phyloP scores from a whole-genome alignment of 2,113 vertebrate genomes.

The Gymnocephalus cernua region DNA sequence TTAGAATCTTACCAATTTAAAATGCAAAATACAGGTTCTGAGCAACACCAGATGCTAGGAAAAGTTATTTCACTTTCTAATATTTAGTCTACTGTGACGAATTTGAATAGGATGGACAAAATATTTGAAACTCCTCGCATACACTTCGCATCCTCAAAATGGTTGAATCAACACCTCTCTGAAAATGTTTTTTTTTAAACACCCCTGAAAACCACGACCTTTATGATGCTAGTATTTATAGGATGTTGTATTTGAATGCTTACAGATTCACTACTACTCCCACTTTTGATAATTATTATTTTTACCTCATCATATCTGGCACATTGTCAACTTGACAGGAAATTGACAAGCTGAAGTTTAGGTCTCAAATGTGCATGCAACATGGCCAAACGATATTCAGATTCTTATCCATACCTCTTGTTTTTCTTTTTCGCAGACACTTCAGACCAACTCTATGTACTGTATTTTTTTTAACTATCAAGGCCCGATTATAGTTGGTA shows the following conservation, averaged over 20 bases:
- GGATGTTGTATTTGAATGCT: neutral
- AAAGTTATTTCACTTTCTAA: neutral
- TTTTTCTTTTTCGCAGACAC: no score
- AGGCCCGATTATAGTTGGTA: neutral
- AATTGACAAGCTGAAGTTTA: neutral
- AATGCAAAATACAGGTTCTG: constrained; percentile 2
- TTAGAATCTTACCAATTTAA: constrained; percentile 29
- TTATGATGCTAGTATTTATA: neutral
- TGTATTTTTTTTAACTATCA: neutral
- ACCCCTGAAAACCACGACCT: neutral
- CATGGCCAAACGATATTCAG: neutral
- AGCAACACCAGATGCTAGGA: neutral
- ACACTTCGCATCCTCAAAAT: constrained; percentile 1
- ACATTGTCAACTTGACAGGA: neutral
- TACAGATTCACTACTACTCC: neutral
- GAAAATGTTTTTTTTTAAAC: neutral
- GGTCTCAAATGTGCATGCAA: neutral
- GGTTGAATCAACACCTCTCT: neutral
- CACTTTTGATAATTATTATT: neutral
- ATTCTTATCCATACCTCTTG: no score
- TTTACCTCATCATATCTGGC: neutral
- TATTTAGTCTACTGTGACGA: neutral
- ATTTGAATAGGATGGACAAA: neutral
- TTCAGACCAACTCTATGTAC: neutral
- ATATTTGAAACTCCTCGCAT: constrained; percentile 5